These are phyloP conservation scores for Sarcophilus harrisii DNA, from an alignment of 2,797 vertebrate genomes.

Conservation along the genomic window DNA sequence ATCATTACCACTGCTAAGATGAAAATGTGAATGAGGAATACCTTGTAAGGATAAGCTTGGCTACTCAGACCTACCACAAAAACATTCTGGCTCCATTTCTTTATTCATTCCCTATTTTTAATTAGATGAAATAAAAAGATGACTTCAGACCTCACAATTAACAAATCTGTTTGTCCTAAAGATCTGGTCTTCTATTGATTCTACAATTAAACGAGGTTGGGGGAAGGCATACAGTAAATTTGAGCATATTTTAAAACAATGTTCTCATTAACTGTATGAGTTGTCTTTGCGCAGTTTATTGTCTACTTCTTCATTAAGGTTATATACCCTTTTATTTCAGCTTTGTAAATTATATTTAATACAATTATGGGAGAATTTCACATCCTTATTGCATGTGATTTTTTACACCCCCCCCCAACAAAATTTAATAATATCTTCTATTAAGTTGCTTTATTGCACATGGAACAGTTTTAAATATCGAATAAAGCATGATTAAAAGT, in stretches of 20 bases:
- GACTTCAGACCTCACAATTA: background rate
- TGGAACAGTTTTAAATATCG: conserved; percentile 67
- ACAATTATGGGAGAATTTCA: conserved; percentile 33
- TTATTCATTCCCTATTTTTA: background rate
- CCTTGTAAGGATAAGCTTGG: background rate
- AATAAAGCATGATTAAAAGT: conserved; percentile 47
- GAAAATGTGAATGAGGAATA: background rate
- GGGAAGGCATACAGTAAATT: background rate
- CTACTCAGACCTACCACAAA: background rate
- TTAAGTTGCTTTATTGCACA: conserved; percentile 65
- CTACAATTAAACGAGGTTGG: conserved; percentile 12
- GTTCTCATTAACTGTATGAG: conserved; percentile 4
- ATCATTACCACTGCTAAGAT: background rate
- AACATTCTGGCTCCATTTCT: background rate
- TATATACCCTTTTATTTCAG: conserved; percentile 57
- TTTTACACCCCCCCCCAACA: background rate
- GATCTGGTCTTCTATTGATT: conserved; percentile 23
- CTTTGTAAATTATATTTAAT: conserved; percentile 51
- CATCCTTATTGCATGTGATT: conserved; percentile 45
- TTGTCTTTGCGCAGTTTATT: conserved; percentile 27
- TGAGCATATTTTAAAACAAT: conserved; percentile 33
- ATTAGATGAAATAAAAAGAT: background rate
- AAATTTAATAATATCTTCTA: conserved; percentile 65
- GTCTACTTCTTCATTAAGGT: conserved; percentile 28
- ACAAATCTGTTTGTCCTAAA: conserved; percentile 2